Percentiles rank a stretch among this genome's conserved stretches.
Evolutionary conservation across 2,797 vertebrate species (phyloP).

Genomic region (Sebastes iracundus): DNA sequence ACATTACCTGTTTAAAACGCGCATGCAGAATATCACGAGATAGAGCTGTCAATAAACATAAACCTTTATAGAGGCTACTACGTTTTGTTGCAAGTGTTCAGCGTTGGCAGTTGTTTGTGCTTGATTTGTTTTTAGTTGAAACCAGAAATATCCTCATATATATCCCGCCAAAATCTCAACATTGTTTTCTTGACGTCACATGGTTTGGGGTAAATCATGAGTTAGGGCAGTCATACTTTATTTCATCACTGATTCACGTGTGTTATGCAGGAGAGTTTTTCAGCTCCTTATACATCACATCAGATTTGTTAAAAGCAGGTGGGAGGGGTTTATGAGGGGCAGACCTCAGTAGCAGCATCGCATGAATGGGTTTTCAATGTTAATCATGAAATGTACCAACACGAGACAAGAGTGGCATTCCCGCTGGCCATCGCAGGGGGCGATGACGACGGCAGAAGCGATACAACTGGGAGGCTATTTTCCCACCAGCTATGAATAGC

Average conservation of each 20-base stretch:
- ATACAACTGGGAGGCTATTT: no score
- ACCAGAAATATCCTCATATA: background rate
- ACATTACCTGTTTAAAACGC: background rate
- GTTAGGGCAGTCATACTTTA: background rate
- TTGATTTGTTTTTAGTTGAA: background rate
- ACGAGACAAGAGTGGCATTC: rapidly evolving
- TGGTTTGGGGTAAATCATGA: background rate
- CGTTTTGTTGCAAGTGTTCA: background rate
- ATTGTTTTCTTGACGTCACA: background rate
- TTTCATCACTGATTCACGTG: background rate
- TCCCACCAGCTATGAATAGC: no score
- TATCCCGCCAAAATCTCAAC: background rate
- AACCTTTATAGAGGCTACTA: background rate
- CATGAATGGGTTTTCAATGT: no score
- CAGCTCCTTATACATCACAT: background rate
- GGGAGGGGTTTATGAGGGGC: background rate
- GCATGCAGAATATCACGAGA: background rate
- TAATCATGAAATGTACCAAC: no score
- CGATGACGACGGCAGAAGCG: no score
- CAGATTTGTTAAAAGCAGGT: background rate
- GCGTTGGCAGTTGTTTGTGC: background rate
- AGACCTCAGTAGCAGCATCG: no score
- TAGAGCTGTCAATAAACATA: background rate
- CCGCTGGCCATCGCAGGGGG: no score
- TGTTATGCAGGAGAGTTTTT: background rate